Evolutionary conservation across 2,797 vertebrate species (phyloP).

Genomic region (Rousettus madagascariensis): DNA sequence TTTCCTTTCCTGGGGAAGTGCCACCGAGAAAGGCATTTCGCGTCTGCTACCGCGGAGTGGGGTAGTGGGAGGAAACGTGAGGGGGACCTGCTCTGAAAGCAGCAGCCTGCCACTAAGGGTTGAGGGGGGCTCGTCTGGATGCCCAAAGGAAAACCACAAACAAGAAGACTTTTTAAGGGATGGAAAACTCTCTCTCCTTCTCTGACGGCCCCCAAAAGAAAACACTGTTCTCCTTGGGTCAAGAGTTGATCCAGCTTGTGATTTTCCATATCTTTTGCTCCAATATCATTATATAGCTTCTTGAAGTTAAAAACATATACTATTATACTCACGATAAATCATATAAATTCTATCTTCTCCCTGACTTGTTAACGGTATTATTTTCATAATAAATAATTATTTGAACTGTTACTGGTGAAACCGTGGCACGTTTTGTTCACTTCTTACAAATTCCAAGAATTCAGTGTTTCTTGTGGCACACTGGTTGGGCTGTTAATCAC

Average conservation of each 20-base stretch:
- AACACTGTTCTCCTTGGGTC: neutral
- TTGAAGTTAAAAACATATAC: slow-evolving; percentile 46
- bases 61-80: neutral
- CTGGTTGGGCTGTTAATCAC: neutral
- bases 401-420: slow-evolving; percentile 33
- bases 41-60: neutral
- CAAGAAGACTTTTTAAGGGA: neutral
- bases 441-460: slow-evolving; percentile 55
- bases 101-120: neutral
- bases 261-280: neutral
- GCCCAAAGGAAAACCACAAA: neutral
- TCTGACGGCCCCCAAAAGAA: neutral
- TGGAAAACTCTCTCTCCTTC: neutral
- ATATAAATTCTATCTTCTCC: slow-evolving; percentile 44
- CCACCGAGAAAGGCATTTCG: neutral
- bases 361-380: slow-evolving; percentile 40
- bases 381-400: slow-evolving; percentile 71
- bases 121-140: neutral
- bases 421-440: slow-evolving; percentile 39
- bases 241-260: neutral
- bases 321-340: slow-evolving; percentile 32
- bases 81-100: neutral
- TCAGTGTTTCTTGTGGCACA: neutral
- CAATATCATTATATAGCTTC: neutral
- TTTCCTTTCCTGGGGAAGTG: neutral